A percentile compares a stretch with the other conserved stretches of the same genome.
These are phyloP conservation scores for Aphidoletes aphidimyza DNA, from an alignment of 2,888 invertebrate species.

Conservation along the genomic window DNA sequence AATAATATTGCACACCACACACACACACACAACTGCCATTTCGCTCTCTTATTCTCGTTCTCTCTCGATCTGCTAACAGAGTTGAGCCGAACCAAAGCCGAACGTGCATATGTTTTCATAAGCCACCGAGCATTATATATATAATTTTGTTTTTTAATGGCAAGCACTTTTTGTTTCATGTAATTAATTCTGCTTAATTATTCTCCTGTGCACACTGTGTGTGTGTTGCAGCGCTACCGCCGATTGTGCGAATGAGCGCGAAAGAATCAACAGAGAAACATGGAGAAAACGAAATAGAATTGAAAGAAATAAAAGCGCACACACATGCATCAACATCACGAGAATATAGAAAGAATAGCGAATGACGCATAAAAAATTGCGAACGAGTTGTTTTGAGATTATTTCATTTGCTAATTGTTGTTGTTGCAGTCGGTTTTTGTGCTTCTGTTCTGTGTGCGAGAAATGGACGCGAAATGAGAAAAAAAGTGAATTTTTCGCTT, in stretches of 20 bases:
- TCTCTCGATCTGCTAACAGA: no score
- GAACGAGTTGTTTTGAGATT: slow-evolving; percentile 34
- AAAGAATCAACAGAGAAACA: not conserved
- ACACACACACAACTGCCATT: no score
- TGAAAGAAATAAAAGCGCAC: slow-evolving; percentile 30
- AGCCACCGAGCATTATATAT: not conserved
- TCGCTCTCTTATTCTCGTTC: no score
- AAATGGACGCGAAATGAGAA: slow-evolving; percentile 17
- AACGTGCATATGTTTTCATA: slow-evolving; percentile 26
- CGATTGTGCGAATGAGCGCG: not conserved
- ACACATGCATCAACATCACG: slow-evolving; percentile 8
- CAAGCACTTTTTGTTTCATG: slow-evolving; percentile 37
- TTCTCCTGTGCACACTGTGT: not conserved
- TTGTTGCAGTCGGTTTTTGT: slow-evolving; percentile 32
- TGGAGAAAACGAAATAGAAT: not conserved
- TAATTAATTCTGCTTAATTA: slow-evolving; percentile 45
- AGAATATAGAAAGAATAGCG: slow-evolving; percentile 19
- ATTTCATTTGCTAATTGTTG: slow-evolving; percentile 21
- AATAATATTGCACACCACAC: slow-evolving; percentile 24
- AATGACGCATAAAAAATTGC: slow-evolving; percentile 44
- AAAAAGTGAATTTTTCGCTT: slow-evolving; percentile 30
- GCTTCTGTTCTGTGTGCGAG: not conserved
- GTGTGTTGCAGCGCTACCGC: not conserved
- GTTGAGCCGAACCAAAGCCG: no score
- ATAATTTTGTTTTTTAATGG: not conserved